Conservation (phyloP, 2,797 vertebrate species). For the Esox masquinongy region DNA sequence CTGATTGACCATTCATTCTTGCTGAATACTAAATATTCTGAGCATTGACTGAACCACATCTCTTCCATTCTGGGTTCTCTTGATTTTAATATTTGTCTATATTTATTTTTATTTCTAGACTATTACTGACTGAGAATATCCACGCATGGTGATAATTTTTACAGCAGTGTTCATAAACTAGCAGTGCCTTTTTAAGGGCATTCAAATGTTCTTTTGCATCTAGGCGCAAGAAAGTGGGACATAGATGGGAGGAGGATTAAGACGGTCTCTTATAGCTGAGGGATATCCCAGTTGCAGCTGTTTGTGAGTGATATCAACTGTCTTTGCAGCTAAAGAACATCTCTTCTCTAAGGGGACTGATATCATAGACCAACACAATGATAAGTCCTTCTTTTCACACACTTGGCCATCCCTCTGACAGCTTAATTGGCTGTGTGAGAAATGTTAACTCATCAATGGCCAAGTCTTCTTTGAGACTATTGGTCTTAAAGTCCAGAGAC, state of each 20-base stretch:
- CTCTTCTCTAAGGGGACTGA: constrained; percentile 40
- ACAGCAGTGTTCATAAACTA: constrained; percentile 27
- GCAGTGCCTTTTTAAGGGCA: constrained; percentile 45
- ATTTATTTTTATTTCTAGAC: constrained; percentile 25
- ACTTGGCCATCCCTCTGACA: constrained; percentile 2
- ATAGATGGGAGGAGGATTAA: constrained; percentile 57
- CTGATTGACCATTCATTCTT: not conserved
- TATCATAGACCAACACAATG: constrained; percentile 26
- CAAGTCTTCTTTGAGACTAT: constrained; percentile 34
- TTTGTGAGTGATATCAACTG: constrained; percentile 46
- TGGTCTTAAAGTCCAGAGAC: constrained; percentile 22
- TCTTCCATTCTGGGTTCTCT: not conserved
- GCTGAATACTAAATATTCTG: not conserved
- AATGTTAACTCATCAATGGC: constrained; percentile 32
- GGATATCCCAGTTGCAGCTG: constrained; percentile 54
- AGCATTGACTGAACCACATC: not conserved
- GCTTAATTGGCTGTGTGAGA: constrained; percentile 13
- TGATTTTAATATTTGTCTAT: constrained; percentile 14
- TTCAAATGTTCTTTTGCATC: constrained; percentile 48
- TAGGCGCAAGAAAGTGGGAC: constrained; percentile 3
- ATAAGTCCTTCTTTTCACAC: constrained; percentile 2
- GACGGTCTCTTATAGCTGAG: constrained; percentile 40
- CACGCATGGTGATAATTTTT: constrained; percentile 21
- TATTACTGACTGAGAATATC: constrained; percentile 28
- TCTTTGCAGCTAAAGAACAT: constrained; percentile 33